These are phyloP conservation scores for Cyaniris semiargus DNA, from an alignment of 2,888 invertebrate species.

Conservation along the genomic window DNA sequence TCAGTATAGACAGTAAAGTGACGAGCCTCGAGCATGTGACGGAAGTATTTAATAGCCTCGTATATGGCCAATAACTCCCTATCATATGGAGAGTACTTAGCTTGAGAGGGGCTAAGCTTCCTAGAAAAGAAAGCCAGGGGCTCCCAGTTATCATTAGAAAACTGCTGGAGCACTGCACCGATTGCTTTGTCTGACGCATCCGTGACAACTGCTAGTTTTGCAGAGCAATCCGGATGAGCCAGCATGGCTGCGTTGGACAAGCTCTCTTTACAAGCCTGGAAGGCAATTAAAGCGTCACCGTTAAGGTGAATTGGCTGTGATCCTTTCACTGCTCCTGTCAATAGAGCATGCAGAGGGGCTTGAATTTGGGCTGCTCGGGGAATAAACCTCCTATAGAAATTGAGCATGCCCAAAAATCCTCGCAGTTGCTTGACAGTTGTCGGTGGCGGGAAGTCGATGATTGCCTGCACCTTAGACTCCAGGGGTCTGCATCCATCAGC, in stretches of 20 bases:
- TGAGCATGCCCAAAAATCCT: conserved; percentile 45
- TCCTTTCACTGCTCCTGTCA: conserved; percentile 46
- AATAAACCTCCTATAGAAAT: conserved; percentile 49
- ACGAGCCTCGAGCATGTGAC: no score
- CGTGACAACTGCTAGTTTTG: conserved; percentile 46
- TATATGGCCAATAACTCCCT: no score
- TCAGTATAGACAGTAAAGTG: conserved; percentile 44
- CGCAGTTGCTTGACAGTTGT: conserved; percentile 40
- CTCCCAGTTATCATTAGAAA: no score
- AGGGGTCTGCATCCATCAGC: conserved; percentile 47
- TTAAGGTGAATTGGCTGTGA: conserved; percentile 42
- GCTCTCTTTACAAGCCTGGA: conserved; percentile 1
- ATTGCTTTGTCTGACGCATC: no score
- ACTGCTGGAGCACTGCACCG: no score
- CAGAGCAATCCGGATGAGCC: conserved; percentile 39
- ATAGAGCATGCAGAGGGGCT: conserved; percentile 48
- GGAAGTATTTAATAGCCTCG: no score
- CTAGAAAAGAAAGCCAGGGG: no score
- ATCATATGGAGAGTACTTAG: no score
- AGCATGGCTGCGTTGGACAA: conserved; percentile 1
- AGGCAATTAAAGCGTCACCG: neutral
- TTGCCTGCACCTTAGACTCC: conserved; percentile 46
- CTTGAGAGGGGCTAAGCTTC: no score
- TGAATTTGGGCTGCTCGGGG: conserved; percentile 50
- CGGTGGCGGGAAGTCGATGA: conserved; percentile 41